Evolutionary conservation across 2,797 vertebrate species (phyloP), one percentile per base, ranked within the genome.

Genomic region (Adrianichthys oophorus): DNA sequence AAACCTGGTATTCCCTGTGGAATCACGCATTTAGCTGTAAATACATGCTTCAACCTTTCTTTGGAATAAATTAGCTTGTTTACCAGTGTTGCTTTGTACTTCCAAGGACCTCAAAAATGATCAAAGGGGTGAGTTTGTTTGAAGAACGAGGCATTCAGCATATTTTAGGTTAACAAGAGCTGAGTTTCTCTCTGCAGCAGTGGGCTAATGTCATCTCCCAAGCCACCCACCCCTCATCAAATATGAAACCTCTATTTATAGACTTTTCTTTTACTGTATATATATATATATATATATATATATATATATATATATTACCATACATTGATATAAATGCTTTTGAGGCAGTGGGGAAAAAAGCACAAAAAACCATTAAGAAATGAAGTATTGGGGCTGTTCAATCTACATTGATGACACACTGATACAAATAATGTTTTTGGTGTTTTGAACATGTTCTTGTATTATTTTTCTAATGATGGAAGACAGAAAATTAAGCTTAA

Each of bases 1-100:
- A 19, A n/a, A 54, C 43, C 68, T 29, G 51, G 21, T 73, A 52
- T 78, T 84, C 86, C 83, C 81, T 19, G n/a, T 49, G 70, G 85
- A 76, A 65, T 77, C 82, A 68, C 75, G 41, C 75, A 80, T 82
- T 86, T 86, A 87, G 83, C 86, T 80, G 84, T 81, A 84, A 87
- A 89, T 88, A 85, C 73, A 71, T 63, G 63, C 80, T 80, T 76
- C 82, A 87, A 84, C 83, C 79, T 84, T 84, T 82, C 79, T 87
- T 86, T 70, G 63, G 85, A 86, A 90, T 90, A 86, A 84, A 91
- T 90, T 87, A 83, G 75, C 89, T 86, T 87, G 85, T 90, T 85
- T 85, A 50, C 83, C 46, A 70, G 79, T 76, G 83, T 87, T 82
- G 65, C 78, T 75, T 65, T 65, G 79, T 70, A 81, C 77, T 86